Evolutionary conservation across 2,797 vertebrate genomes (phyloP).

Genomic region (Dermochelys coriacea): DNA sequence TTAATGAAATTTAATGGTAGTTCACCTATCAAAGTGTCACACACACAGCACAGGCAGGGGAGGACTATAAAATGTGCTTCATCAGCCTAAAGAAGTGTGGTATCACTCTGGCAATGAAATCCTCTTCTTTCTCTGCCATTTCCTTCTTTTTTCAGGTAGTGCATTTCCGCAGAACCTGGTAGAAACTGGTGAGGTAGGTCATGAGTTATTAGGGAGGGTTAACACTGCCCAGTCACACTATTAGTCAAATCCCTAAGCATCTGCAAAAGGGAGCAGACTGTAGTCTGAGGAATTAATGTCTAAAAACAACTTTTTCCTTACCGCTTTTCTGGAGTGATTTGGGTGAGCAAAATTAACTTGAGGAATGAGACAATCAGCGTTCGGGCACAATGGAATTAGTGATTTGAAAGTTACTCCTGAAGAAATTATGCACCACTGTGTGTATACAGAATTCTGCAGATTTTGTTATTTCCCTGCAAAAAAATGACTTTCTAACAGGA

Average conservation of each 20-base stretch:
- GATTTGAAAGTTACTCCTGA: too few species aligned
- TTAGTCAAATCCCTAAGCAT: neutral
- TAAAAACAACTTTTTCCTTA: neutral
- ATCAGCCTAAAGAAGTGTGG: neutral
- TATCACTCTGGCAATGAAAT: neutral
- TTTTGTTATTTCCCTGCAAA: too few species aligned
- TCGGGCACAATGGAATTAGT: too few species aligned
- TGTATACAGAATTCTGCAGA: too few species aligned
- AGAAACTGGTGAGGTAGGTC: neutral
- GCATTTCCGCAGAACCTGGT: too few species aligned
- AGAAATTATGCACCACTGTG: too few species aligned
- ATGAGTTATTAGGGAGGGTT: neutral
- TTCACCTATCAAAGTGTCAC: neutral
- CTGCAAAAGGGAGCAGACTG: neutral
- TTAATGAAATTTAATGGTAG: neutral
- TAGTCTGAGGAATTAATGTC: neutral
- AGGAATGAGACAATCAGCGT: neutral
- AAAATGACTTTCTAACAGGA: too few species aligned
- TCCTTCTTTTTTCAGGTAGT: too few species aligned
- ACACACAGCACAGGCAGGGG: neutral
- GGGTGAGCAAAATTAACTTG: neutral
- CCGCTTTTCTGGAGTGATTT: neutral
- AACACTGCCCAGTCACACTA: neutral
- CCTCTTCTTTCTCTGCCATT: too few species aligned
- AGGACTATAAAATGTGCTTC: neutral